Percentiles rank a stretch among this genome's conserved stretches.
Evolutionary conservation across 2,113 vertebrate species (phyloP).

Genomic region (Pterocles gutturalis): DNA sequence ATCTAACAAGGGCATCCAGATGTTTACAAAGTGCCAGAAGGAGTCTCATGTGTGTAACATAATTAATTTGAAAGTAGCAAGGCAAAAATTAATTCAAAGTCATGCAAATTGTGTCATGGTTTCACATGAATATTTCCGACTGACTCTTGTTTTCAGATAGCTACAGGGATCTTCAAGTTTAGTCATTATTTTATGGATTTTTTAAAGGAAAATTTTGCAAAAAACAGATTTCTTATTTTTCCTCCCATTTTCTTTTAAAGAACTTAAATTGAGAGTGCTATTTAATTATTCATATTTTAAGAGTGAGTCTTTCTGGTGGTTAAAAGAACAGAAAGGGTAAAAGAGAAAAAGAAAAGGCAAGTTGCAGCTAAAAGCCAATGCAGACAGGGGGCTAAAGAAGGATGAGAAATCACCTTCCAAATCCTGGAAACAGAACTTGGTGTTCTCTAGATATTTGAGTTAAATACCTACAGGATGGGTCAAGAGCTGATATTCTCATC

Average conservation of each 20-base stretch:
- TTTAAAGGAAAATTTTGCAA: not conserved
- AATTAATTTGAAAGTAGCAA: slow-evolving; percentile 20
- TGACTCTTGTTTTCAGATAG: not conserved
- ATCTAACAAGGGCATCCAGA: slow-evolving; percentile 4
- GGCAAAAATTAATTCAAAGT: slow-evolving; percentile 20
- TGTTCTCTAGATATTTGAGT: not conserved
- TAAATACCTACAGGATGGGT: not conserved
- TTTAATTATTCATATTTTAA: not conserved
- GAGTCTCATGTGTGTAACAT: not conserved
- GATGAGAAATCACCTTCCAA: not conserved
- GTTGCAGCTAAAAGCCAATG: not conserved
- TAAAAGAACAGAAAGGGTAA: not conserved
- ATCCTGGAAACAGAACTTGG: not conserved
- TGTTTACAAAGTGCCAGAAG: slow-evolving; percentile 22
- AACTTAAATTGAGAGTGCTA: not conserved
- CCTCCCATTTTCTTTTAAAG: not conserved
- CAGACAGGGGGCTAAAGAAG: not conserved
- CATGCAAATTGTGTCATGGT: not conserved
- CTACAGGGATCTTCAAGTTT: not conserved
- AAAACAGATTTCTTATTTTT: not conserved
- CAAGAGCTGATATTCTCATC: not conserved
- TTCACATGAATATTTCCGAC: not conserved
- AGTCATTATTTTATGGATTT: not conserved
- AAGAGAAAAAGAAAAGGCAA: not conserved
- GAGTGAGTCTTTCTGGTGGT: not conserved